Percentiles rank a stretch among this genome's conserved stretches.
These are phyloP conservation scores for Megalops cyprinoides DNA, from an alignment of 2,797 vertebrate genomes.

Conservation along the genomic window DNA sequence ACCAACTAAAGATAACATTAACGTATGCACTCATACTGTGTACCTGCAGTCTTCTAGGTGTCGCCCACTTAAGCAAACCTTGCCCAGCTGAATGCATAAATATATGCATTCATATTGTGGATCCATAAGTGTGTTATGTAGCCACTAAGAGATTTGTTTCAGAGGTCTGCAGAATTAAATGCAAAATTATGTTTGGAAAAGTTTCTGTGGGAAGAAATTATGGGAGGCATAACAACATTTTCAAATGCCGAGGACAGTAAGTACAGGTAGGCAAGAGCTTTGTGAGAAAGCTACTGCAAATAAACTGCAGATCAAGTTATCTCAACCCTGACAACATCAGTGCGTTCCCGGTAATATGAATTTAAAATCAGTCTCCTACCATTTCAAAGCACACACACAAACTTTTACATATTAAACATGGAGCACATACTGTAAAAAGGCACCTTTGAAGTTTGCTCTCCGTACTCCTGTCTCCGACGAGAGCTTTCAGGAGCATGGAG, in stretches of 20 bases:
- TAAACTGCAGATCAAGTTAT: background rate
- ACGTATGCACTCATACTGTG: background rate
- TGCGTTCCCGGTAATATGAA: background rate
- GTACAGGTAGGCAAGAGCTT: too few relatives aligned
- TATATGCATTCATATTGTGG: background rate
- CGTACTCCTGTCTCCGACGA: too few relatives aligned
- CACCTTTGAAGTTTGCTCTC: conserved; percentile 1
- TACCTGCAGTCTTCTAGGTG: conserved; percentile 49
- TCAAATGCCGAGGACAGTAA: background rate
- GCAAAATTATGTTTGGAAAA: too few relatives aligned
- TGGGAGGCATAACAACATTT: background rate
- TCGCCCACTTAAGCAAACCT: background rate
- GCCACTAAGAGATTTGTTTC: too few relatives aligned
- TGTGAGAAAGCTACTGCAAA: too few relatives aligned
- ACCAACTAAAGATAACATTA: conserved; percentile 38
- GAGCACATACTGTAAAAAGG: background rate
- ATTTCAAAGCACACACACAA: background rate
- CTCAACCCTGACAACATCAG: background rate
- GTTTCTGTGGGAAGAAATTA: too few relatives aligned
- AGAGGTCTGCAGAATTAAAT: too few relatives aligned
- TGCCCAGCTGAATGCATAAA: conserved; percentile 35
- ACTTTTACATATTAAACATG: background rate
- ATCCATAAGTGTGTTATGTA: too few relatives aligned
- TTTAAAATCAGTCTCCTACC: background rate
- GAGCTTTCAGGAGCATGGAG: background rate